These are phyloP conservation scores for Strigops habroptila DNA, from an alignment of 2,113 vertebrate genomes.

Conservation along the genomic window DNA sequence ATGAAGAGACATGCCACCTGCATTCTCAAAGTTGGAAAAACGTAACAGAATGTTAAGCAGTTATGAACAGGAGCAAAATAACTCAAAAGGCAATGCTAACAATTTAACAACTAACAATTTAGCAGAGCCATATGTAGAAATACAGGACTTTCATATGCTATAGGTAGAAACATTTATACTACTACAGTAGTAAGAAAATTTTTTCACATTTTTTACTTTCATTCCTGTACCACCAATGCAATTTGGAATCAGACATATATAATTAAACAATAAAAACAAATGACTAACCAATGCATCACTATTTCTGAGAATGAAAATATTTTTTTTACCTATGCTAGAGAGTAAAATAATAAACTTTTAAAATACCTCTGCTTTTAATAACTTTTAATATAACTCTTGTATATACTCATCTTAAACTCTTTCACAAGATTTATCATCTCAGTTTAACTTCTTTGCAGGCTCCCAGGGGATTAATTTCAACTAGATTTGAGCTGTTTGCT, in stretches of 20 bases:
- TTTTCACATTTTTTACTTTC: neutral
- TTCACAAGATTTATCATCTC: neutral
- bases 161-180: neutral
- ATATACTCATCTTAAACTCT: neutral
- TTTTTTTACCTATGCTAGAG: neutral
- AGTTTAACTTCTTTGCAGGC: neutral
- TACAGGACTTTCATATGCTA: neutral
- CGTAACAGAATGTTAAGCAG: neutral
- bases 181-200: neutral
- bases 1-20: neutral
- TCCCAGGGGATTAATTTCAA: conserved; percentile 9
- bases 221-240: neutral
- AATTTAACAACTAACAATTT: neutral
- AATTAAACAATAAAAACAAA: neutral
- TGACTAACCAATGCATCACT: neutral
- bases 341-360: neutral
- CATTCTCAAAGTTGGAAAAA: neutral
- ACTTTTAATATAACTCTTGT: neutral
- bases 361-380: neutral
- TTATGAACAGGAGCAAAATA: neutral
- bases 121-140: neutral
- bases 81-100: neutral
- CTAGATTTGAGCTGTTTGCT: neutral
- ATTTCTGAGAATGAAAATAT: neutral
- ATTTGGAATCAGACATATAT: neutral